Base-by-base conservation (phyloP, 1,140 invertebrate species). In the Micrasema longulum region DNA sequence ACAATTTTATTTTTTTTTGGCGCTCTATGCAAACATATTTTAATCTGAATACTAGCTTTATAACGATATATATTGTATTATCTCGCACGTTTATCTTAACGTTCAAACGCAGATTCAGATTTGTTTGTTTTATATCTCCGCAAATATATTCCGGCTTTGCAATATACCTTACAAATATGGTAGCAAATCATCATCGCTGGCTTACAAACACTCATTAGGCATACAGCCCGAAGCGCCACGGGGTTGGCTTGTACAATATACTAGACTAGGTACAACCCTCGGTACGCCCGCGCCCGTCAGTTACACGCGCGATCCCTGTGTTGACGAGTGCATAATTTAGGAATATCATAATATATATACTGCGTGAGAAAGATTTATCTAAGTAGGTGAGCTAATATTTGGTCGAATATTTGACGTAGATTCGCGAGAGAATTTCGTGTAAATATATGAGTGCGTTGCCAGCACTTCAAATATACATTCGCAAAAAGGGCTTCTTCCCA, bases 321-420 rank as follows among this genome's bases (percentile, higher is more conserved):
- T 72, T 75, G 73, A 75, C 73, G 69, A 75, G 64, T 75, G 73
- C 69, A 75, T 75, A 75, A 75, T 75, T 75, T 72, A 75, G 64
- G 52, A 57, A 71, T 57, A 72, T 67, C 45, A 66, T 38, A 31
- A 31, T 31, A 31, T 7, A 74, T 50, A 60, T 41, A 74, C 67
- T 74, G 73, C 69, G 73, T 75, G 73, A 64, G 65, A 65, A 71
- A 69, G 73, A 69, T 75, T 75, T 70, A 38, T 69, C 50, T 68
- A 65, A 75, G 69, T 71, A 75, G 65, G 55, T 53, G 36, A 65
- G 69, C 48, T 71, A 75, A 74, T 74, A 74, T 74, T 74, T 74
- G 73, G 45, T 47, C 73, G 73, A 57, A 68, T 66, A 63, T 71
- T 71, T 64, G 45, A 55, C 63, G 68, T 65, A 43, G 65, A 53